Percentiles rank a stretch among this genome's conserved stretches.
phyloP scores from a whole-genome alignment of 1,140 invertebrate genomes.

The Spodoptera litura region DNA sequence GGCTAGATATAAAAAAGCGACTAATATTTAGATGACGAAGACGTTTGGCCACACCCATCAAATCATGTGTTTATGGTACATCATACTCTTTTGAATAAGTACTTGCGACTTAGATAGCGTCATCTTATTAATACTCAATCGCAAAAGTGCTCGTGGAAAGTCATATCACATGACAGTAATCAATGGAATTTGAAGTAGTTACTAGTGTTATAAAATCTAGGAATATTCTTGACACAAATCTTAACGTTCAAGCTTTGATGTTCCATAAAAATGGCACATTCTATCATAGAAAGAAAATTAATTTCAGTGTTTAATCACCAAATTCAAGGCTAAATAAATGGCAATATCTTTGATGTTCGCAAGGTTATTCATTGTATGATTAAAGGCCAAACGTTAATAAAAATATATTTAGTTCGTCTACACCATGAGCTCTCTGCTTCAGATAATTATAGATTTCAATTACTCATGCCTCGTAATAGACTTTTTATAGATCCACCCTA shows the following conservation, averaged over 20 bases:
- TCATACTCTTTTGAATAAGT: too few relatives aligned
- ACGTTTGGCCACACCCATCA: too few relatives aligned
- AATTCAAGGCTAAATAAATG: not conserved
- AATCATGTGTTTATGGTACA: too few relatives aligned
- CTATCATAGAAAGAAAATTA: not conserved
- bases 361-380: slow-evolving; percentile 12
- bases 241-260: not conserved
- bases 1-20: too few relatives aligned
- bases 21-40: too few relatives aligned
- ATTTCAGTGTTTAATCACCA: slow-evolving; percentile 28
- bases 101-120: too few relatives aligned
- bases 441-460: slow-evolving; percentile 26
- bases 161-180: too few relatives aligned
- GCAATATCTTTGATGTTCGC: slow-evolving; percentile 19
- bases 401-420: slow-evolving; percentile 5
- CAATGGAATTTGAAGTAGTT: too few relatives aligned
- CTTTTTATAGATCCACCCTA: slow-evolving; percentile 8
- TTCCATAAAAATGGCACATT: not conserved
- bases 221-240: too few relatives aligned
- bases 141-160: too few relatives aligned
- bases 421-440: not conserved
- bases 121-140: too few relatives aligned
- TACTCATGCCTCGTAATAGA: not conserved
- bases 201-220: too few relatives aligned
- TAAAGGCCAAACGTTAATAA: slow-evolving; percentile 9